Evolutionary conservation across 1,140 invertebrate species (phyloP).

Genomic region (Cydia splendana): DNA sequence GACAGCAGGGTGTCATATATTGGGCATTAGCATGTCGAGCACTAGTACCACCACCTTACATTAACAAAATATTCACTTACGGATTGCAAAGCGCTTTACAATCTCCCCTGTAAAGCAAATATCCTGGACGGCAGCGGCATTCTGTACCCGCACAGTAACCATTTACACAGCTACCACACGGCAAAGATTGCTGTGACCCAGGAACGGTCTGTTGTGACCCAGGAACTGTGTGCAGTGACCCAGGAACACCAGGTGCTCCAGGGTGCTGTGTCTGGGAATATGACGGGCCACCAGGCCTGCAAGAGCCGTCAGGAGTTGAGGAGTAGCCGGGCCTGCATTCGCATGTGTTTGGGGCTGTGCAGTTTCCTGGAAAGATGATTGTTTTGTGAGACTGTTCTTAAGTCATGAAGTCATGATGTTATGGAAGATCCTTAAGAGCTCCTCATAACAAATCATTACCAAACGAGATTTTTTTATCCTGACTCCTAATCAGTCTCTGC

Average conservation of each 20-base stretch:
- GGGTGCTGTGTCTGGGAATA: background rate
- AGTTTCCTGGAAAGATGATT: conserved; percentile 64
- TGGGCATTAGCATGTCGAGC: too few relatives aligned
- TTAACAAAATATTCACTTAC: conserved; percentile 48
- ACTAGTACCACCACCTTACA: too few relatives aligned
- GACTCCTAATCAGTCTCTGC: too few relatives aligned
- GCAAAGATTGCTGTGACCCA: background rate
- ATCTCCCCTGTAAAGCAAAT: conserved; percentile 62
- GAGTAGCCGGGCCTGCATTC: conserved; percentile 69
- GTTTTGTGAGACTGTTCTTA: too few relatives aligned
- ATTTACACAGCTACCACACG: conserved; percentile 66
- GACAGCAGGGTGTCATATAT: too few relatives aligned
- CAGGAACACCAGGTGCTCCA: background rate
- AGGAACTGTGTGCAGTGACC: background rate
- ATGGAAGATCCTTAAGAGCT: too few relatives aligned
- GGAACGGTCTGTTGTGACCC: background rate
- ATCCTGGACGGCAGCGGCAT: conserved; percentile 78
- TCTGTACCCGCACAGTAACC: conserved; percentile 79
- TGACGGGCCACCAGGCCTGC: conserved; percentile 41
- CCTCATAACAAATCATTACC: too few relatives aligned
- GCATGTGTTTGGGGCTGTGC: conserved; percentile 81
- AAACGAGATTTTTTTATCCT: too few relatives aligned
- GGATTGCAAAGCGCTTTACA: conserved; percentile 78
- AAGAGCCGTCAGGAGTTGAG: conserved; percentile 58
- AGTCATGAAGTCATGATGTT: too few relatives aligned